Percentiles rank a stretch among this genome's conserved stretches.
phyloP scores from a whole-genome alignment of 2,888 invertebrate genomes.

The Himalopsyche tibetana region DNA sequence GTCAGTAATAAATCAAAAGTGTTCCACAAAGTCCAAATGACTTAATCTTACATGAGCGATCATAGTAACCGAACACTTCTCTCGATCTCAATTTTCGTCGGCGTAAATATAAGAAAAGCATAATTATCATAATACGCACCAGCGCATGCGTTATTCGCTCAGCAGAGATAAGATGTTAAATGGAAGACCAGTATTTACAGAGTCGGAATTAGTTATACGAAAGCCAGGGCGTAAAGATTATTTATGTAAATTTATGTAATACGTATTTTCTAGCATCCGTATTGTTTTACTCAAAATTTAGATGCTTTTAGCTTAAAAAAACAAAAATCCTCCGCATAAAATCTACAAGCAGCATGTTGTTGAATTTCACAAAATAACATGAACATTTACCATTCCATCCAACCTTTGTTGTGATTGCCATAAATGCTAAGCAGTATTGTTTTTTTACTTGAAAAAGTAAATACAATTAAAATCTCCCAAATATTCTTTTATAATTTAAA shows the following conservation, averaged over 20 bases:
- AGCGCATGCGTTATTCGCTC: background rate
- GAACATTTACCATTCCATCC: too few species aligned
- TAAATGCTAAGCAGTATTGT: too few species aligned
- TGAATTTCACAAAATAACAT: background rate
- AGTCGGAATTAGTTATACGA: conserved; percentile 23
- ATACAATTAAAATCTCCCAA: too few species aligned
- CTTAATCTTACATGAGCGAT: conserved; percentile 5
- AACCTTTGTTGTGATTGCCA: too few species aligned
- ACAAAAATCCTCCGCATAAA: background rate
- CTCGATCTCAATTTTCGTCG: background rate
- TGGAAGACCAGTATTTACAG: conserved; percentile 8
- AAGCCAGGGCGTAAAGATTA: background rate
- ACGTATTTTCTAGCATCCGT: background rate
- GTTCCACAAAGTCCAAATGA: conserved; percentile 32
- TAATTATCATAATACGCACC: background rate
- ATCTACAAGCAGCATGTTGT: background rate
- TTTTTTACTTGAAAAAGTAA: too few species aligned
- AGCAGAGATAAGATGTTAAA: background rate
- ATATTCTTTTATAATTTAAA: too few species aligned
- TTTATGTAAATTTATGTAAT: conserved; percentile 22
- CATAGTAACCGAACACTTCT: conserved; percentile 10
- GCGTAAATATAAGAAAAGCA: conserved; percentile 6
- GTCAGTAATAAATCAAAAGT: conserved; percentile 45
- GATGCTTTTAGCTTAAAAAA: background rate
- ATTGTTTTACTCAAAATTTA: conserved; percentile 6